Conservation (phyloP, 1,140 invertebrate species). For the Cherax quadricarinatus region DNA sequence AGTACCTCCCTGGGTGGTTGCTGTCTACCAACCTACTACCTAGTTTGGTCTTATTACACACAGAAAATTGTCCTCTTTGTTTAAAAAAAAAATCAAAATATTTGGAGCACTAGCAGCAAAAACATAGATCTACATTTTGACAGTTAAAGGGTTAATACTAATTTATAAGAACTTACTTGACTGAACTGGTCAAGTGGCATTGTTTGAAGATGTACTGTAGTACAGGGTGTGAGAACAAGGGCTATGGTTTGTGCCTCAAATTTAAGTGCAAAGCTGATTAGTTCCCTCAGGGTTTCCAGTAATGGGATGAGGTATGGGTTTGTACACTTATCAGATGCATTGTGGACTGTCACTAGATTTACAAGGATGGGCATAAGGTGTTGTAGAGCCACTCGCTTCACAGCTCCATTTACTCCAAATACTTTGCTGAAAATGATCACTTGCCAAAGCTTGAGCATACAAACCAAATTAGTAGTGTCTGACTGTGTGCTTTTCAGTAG, state of each 20-base stretch:
- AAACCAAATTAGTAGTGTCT: not conserved
- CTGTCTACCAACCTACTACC: too few relatives aligned
- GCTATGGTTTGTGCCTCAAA: conserved; percentile 32
- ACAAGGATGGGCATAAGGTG: conserved; percentile 38
- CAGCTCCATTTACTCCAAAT: not conserved
- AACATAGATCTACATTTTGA: too few relatives aligned
- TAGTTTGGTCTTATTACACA: too few relatives aligned
- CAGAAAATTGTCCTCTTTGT: too few relatives aligned
- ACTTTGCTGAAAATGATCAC: conserved; percentile 15
- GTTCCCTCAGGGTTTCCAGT: conserved; percentile 21
- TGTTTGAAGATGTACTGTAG: conserved; percentile 19
- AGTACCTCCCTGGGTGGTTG: too few relatives aligned
- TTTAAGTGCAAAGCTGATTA: not conserved
- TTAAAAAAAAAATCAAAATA: too few relatives aligned
- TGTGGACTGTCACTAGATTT: conserved; percentile 9
- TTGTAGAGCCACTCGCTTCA: conserved; percentile 20
- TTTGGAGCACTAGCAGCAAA: too few relatives aligned
- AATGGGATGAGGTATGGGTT: not conserved
- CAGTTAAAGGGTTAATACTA: too few relatives aligned
- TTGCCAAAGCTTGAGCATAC: conserved; percentile 31
- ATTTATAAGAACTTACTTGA: conserved; percentile 14
- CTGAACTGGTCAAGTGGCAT: conserved; percentile 12
- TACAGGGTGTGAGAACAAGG: conserved; percentile 11
- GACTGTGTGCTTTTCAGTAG: conserved; percentile 6
- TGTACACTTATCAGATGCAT: not conserved